Base-by-base conservation (phyloP, 2,113 vertebrate genomes). In the Chroicocephalus ridibundus region DNA sequence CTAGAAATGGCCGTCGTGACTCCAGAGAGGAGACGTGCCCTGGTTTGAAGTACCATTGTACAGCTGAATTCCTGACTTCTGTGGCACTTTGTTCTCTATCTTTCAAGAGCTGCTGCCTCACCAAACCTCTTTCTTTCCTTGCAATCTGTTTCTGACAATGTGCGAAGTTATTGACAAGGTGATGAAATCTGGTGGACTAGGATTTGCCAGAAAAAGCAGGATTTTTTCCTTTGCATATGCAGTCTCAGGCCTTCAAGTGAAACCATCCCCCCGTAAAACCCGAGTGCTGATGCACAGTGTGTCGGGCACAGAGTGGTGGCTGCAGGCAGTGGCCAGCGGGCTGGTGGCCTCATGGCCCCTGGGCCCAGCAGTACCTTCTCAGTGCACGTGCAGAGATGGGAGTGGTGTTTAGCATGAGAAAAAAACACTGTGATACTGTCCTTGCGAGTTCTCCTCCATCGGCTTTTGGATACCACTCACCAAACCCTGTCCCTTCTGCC, bases 101-200 rank as follows among this genome's bases (percentile, higher is more conserved):
- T 69, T 52, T 38, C 0, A 8, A 74, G 55, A 90, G 64, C 79
- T 91, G 25, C 69, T 95, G 87, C 82, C 76, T 86, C 87, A 65
- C 82, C 80, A 65, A 65, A 79, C 76, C 86, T 86, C 91, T 60
- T 65, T 69, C 69, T 92, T 90, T 36, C 64, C 24, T 51, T 42
- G 69, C 86, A 94, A 77, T 93, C 94, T 97, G 96, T 66, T 95
- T 77, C 91, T 94, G 92, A 96, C 93, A 96, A 91, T 0, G 87
- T 96, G 93, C 2, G 55, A 96, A 93, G 87, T 68, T 91, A 96
- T 26, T 97, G 96, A 97, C 88, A 68, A 88, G 84, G 95, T 90
- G 91, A 88, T 71, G 83, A 96, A 97, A 80, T 95, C 74, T 72
- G 66, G 58, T 82, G 94, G 86, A 87, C 88, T 34, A 25, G 32